A percentile compares a stretch with the other conserved stretches of the same genome.
phyloP scores from a whole-genome alignment of 1,140 invertebrate species.

The Macrotrachela quadricornifera region DNA sequence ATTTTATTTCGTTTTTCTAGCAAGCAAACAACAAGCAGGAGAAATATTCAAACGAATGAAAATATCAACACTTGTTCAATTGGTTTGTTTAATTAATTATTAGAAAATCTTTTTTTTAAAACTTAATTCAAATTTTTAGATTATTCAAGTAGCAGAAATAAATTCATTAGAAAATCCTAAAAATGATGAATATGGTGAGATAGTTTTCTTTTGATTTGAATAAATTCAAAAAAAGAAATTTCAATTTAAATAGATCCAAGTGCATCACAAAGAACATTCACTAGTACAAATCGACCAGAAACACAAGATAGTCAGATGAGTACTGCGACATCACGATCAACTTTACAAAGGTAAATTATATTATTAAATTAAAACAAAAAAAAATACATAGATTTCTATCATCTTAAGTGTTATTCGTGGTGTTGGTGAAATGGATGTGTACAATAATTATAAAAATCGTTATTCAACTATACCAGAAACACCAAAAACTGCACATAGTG shows the following conservation, averaged over 20 bases:
- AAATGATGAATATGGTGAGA: background rate
- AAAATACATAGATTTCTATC: too few species aligned
- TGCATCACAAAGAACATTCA: too few species aligned
- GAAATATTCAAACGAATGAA: conserved; percentile 37
- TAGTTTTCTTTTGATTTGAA: too few species aligned
- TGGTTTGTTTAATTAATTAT: conserved; percentile 18
- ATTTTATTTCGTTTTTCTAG: background rate
- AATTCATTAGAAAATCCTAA: background rate
- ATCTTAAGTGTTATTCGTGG: conserved; percentile 23
- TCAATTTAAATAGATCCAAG: too few species aligned
- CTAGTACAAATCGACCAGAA: too few species aligned
- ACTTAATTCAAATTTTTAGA: too few species aligned
- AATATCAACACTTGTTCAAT: conserved; percentile 31
- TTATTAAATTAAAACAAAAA: too few species aligned
- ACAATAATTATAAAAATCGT: conserved; percentile 9
- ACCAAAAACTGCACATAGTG: background rate
- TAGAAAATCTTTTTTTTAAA: background rate
- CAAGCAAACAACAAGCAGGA: conserved; percentile 14
- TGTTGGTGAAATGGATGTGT: conserved; percentile 27
- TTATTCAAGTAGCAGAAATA: conserved; percentile 10
- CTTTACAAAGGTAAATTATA: conserved; percentile 9
- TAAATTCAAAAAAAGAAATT: too few species aligned
- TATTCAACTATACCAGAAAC: conserved; percentile 2
- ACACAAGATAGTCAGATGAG: too few species aligned
- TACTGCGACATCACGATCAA: too few species aligned